Conservation (phyloP, 2,888 invertebrate species). For the Matsumyia berberina region DNA sequence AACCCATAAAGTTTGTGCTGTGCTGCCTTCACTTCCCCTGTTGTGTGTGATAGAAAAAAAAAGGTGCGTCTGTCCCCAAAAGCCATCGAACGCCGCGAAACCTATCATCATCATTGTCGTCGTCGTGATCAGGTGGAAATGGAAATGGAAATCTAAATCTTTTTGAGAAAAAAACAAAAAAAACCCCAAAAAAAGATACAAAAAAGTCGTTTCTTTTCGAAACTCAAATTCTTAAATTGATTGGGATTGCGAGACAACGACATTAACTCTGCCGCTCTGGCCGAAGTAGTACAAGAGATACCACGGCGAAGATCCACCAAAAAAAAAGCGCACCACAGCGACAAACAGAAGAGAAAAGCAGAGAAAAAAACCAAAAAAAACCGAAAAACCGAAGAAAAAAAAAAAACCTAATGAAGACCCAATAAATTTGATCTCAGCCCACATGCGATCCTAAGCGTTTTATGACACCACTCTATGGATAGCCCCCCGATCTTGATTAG, state of each 20-base stretch:
- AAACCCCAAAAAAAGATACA: constrained; percentile 37
- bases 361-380: too few species aligned
- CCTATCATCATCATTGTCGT: constrained; percentile 67
- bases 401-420: constrained; percentile 74
- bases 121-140: constrained; percentile 67
- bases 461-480: constrained; percentile 75
- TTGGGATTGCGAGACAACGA: constrained; percentile 74
- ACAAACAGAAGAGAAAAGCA: constrained; percentile 23
- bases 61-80: constrained; percentile 71
- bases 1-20: constrained; percentile 63
- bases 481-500: constrained; percentile 76
- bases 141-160: constrained; percentile 71
- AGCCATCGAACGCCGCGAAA: constrained; percentile 63
- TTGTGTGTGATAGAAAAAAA: constrained; percentile 20
- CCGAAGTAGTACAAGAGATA: constrained; percentile 29
- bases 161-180: constrained; percentile 31
- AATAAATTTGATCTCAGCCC: constrained; percentile 76
- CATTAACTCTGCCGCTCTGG: constrained; percentile 54
- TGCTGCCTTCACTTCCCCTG: constrained; percentile 11
- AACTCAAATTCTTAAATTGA: constrained; percentile 75
- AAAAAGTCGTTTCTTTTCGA: constrained; percentile 75
- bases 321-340: constrained; percentile 25
- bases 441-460: constrained; percentile 76
- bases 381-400: constrained; percentile 19
- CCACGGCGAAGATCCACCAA: constrained; percentile 45